These are phyloP conservation scores for Syngnathus acus DNA, from an alignment of 2,797 vertebrate genomes.

Conservation along the genomic window DNA sequence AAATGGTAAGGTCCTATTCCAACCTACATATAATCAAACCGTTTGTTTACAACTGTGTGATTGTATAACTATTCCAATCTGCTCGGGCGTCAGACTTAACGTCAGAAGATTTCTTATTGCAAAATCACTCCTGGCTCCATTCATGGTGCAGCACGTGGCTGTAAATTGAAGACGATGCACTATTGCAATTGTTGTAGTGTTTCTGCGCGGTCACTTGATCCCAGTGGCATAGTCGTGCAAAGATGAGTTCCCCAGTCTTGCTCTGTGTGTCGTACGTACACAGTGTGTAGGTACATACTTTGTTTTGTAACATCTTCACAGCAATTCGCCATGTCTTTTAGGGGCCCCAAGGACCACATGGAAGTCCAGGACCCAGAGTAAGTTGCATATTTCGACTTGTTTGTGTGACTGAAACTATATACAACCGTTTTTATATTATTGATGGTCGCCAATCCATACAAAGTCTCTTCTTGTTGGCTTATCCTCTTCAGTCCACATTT, in stretches of 20 bases:
- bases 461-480: background rate
- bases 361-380: constrained; percentile 83
- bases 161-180: constrained; percentile 15
- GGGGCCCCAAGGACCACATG: constrained; percentile 86
- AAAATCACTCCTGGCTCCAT: constrained; percentile 6
- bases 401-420: background rate
- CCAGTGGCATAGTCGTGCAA: constrained; percentile 21
- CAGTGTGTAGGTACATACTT: no score
- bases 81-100: constrained; percentile 2
- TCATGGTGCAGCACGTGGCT: constrained; percentile 6
- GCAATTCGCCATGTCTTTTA: constrained; percentile 50
- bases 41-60: constrained; percentile 10
- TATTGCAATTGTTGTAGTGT: constrained; percentile 29
- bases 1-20: constrained; percentile 79
- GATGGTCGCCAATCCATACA: background rate
- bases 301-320: background rate
- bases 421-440: background rate
- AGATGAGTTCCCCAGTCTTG: constrained; percentile 16
- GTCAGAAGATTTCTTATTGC: background rate
- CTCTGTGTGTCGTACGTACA: background rate
- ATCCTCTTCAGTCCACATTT: background rate
- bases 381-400: constrained; percentile 34
- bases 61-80: constrained; percentile 7
- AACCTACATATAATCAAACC: constrained; percentile 8
- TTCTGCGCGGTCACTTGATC: constrained; percentile 21